Conservation (phyloP, 2,797 vertebrate species). For the Falco naumanni region DNA sequence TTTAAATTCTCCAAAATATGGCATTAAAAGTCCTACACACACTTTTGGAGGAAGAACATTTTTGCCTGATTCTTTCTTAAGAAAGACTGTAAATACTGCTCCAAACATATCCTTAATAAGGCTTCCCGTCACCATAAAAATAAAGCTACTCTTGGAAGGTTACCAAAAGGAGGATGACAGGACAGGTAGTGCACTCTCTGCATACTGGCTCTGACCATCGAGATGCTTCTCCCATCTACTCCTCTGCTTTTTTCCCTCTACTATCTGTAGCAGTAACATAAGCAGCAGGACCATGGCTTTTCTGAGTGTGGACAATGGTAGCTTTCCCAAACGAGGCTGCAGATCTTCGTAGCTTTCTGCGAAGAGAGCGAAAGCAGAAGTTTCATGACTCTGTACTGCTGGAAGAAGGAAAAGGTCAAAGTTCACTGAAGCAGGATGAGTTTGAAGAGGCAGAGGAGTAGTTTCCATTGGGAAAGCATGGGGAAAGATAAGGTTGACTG, state of each 20-base stretch:
- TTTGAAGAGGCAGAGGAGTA: background rate
- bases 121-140: background rate
- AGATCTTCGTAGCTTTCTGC: background rate
- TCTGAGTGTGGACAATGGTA: background rate
- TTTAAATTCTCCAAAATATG: background rate
- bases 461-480: background rate
- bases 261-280: background rate
- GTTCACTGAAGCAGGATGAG: background rate
- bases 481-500: background rate
- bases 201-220: background rate
- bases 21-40: background rate
- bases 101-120: background rate
- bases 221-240: background rate
- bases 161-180: background rate
- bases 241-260: background rate
- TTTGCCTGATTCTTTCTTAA: background rate
- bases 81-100: background rate
- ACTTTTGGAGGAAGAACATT: background rate
- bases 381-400: background rate
- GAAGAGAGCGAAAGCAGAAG: background rate
- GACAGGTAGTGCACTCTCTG: background rate
- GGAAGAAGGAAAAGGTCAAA: background rate
- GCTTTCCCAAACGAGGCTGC: background rate
- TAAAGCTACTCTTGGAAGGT: background rate
- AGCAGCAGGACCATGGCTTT: background rate